Base-by-base conservation (phyloP, 1,140 invertebrate genomes). In the Drosophila lacertosa region DNA sequence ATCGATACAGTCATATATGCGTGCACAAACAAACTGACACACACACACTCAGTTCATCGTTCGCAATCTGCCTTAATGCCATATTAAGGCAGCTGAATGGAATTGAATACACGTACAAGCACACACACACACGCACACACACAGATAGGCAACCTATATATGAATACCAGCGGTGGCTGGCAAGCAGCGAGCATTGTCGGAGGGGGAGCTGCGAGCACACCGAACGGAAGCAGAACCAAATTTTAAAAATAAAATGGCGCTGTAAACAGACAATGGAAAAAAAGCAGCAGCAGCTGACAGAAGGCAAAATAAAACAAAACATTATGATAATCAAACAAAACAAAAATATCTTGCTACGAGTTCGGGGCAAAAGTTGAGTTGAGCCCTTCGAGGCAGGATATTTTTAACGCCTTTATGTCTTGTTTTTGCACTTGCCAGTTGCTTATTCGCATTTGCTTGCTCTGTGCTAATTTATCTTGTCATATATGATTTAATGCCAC, bases 81-180 rank as follows among this genome's bases (percentile, higher is more conserved):
- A 73, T 80, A 79, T 76, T 76, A 84, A 75, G 80, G 76, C 47
- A 80, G 47, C 72, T 84, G 80, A 83, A 84, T 80, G 81, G 80
- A 84, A 80, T 84, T 80, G 76, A 84, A 84, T 78, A 80, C 35
- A 59, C 22, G 39, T 32, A 18, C 37, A 13, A 22, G 35, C 57
- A 62, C 26, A 51, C 55, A 29, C n/a, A 22, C 33, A 45, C 47
- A 53, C 40, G 48, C 24, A 50, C 13, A 32, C 44, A 45, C 66
- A 65, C 54, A 44, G 10, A n/a, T 0, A 16, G n/a, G 26, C 6
- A 39, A 29, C 37, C 44, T 44, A 20, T 44, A 74, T 68, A n/a
- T n/a, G 58, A 67, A 71, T 62, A 74, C 47, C 40, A 60, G 35
- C 53, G 33, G 40, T 37, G 60, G 66, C 69, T 79, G 76, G 70